Conservation (phyloP, 2,113 vertebrate genomes). For the Chloroceryle aenea region DNA sequence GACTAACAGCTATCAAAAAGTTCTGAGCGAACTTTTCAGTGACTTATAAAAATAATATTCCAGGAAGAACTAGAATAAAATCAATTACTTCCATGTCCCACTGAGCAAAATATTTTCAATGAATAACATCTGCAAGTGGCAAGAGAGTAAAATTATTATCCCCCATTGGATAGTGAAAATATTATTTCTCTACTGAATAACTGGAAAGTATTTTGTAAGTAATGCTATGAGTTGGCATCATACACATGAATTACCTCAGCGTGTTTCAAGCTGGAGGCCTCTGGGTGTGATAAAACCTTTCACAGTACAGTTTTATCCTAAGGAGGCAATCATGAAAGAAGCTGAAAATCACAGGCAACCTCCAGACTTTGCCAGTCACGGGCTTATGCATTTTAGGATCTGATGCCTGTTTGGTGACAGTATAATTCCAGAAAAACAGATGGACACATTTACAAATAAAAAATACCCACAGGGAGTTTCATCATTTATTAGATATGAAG, state of each 20-base stretch:
- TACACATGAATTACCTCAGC: background rate
- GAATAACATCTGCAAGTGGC: background rate
- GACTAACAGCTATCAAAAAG: background rate
- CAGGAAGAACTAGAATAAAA: background rate
- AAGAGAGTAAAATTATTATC: background rate
- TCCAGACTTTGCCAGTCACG: background rate
- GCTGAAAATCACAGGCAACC: background rate
- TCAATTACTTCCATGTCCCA: slow-evolving; percentile 4
- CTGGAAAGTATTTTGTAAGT: background rate
- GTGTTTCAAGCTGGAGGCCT: background rate
- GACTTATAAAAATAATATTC: background rate
- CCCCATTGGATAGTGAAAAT: background rate
- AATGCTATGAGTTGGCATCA: slow-evolving; percentile 9
- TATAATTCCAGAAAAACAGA: background rate
- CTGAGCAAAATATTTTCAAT: slow-evolving; percentile 4
- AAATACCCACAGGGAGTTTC: background rate
- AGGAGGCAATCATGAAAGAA: background rate
- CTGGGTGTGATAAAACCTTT: background rate
- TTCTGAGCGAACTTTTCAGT: background rate
- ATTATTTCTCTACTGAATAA: slow-evolving; percentile 15
- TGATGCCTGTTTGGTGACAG: background rate
- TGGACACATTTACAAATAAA: background rate
- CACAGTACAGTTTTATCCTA: background rate
- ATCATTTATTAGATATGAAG: background rate
- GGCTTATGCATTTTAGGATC: background rate